phyloP scores from a whole-genome alignment of 1,140 invertebrate genomes.

The Eciton burchellii region DNA sequence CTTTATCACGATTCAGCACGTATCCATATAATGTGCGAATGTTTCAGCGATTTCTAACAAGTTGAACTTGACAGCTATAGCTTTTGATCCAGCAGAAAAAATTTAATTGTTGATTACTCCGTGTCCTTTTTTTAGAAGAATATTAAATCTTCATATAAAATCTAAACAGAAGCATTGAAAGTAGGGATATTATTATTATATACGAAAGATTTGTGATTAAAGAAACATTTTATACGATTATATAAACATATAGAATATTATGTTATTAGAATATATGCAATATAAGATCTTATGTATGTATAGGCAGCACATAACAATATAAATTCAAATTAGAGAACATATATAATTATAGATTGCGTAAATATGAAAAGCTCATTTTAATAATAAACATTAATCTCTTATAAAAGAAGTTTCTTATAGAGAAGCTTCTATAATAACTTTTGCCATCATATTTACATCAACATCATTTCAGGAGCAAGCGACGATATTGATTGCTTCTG shows the following conservation, averaged over 20 bases:
- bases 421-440: not conserved
- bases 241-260: not conserved
- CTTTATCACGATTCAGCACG: conserved; percentile 15
- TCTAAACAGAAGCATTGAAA: not conserved
- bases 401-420: not conserved
- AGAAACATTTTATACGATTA: not conserved
- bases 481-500: not conserved
- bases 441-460: not conserved
- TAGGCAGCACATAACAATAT: not conserved
- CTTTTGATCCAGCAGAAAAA: conserved; percentile 18
- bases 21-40: not conserved
- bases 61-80: not conserved
- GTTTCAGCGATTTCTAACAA: not conserved
- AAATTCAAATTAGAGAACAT: not conserved
- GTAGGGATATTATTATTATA: not conserved
- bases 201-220: not conserved
- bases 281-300: no score
- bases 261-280: conserved; percentile 6
- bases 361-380: not conserved
- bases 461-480: not conserved
- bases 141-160: not conserved
- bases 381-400: not conserved
- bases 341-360: not conserved
- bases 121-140: not conserved
- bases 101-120: conserved; percentile 11